Evolutionary conservation across 2,888 invertebrate species (phyloP).

Genomic region (Orthonevra nobilis): DNA sequence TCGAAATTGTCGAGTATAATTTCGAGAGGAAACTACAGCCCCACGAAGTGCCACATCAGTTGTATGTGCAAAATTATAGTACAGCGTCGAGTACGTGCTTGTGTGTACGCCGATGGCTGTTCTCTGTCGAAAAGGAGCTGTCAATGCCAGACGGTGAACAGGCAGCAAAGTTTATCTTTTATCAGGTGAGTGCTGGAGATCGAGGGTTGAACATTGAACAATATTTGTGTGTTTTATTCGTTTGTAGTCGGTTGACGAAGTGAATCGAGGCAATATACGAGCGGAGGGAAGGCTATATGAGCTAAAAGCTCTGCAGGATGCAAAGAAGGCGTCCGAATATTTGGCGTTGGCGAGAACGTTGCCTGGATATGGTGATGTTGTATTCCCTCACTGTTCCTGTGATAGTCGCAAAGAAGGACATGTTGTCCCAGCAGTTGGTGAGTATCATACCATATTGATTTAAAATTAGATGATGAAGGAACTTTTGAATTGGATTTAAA

Average conservation of each 20-base stretch:
- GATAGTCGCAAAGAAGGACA: constrained; percentile 94
- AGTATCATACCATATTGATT: constrained; percentile 80
- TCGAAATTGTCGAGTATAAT: constrained; percentile 98
- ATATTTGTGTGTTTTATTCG: constrained; percentile 23
- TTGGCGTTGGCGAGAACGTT: constrained; percentile 90
- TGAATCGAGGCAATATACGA: constrained; percentile 94
- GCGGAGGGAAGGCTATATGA: constrained; percentile 96
- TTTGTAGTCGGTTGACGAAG: constrained; percentile 92
- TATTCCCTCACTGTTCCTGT: constrained; percentile 96
- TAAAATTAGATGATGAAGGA: not conserved
- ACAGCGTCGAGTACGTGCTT: constrained; percentile 98
- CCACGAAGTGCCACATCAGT: constrained; percentile 96
- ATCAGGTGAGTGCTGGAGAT: constrained; percentile 84
- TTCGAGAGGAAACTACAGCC: constrained; percentile 97
- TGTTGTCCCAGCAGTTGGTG: constrained; percentile 88
- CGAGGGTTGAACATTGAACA: not conserved
- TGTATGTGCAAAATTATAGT: constrained; percentile 99
- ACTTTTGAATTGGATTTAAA: no score
- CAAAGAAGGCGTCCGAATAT: constrained; percentile 92
- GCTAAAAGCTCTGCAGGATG: constrained; percentile 96
- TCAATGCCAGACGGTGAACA: constrained; percentile 85
- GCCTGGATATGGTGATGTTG: constrained; percentile 95
- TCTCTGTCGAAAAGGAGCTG: constrained; percentile 86
- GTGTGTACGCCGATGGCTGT: constrained; percentile 92
- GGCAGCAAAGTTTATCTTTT: constrained; percentile 92